phyloP scores from a whole-genome alignment of 2,797 vertebrate species.

The Garrulus glandarius region DNA sequence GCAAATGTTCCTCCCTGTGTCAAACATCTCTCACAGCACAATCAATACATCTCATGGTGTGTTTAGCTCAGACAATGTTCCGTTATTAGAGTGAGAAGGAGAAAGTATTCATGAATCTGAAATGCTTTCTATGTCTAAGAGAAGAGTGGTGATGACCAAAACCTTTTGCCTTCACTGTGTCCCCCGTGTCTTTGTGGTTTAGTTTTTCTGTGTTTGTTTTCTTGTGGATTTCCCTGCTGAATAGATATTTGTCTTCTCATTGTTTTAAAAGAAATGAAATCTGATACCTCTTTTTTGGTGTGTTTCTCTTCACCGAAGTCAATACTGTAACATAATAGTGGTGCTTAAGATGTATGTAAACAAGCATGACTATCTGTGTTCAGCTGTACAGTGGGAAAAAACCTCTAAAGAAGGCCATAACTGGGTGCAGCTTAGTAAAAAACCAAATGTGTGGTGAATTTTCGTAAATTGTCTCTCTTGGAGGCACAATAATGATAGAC shows the following conservation, averaged over 20 bases:
- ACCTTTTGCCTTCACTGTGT: not conserved
- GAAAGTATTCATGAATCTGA: not conserved
- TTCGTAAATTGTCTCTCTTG: not conserved
- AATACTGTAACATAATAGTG: not conserved
- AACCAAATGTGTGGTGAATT: not conserved
- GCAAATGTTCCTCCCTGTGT: not conserved
- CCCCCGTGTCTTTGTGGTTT: not conserved
- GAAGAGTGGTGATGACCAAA: not conserved
- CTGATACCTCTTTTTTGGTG: not conserved
- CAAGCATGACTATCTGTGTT: not conserved
- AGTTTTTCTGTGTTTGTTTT: not conserved
- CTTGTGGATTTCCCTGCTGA: not conserved
- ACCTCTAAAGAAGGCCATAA: not conserved
- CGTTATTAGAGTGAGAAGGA: constrained; percentile 14
- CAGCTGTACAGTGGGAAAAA: not conserved
- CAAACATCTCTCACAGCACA: not conserved
- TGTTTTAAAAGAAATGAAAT: not conserved
- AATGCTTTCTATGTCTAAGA: not conserved
- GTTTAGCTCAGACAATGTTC: constrained; percentile 30
- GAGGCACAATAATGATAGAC: not conserved
- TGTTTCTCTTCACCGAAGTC: not conserved
- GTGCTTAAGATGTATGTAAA: not conserved
- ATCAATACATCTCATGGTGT: constrained; percentile 21
- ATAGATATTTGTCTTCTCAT: constrained; percentile 3
- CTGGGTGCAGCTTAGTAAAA: not conserved